Conservation (phyloP, 2,888 invertebrate genomes). For the Neuroscelio doddi region DNA sequence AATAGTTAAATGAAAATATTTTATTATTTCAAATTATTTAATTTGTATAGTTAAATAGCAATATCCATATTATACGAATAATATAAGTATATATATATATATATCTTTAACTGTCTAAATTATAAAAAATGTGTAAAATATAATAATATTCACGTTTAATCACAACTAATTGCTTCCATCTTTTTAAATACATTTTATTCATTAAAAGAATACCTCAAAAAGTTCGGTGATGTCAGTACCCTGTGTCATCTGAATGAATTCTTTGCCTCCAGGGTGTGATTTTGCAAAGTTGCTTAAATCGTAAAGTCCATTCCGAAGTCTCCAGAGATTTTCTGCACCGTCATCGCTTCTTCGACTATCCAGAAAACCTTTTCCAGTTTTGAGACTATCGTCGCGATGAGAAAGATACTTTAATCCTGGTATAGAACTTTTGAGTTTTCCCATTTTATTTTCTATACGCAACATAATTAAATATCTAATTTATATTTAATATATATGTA, state of each 20-base stretch:
- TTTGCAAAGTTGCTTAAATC: conserved; percentile 86
- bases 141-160: background rate
- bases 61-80: too few species aligned
- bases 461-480: background rate
- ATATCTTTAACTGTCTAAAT: too few species aligned
- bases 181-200: background rate
- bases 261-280: conserved; percentile 88
- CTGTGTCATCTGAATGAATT: conserved; percentile 82
- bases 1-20: too few species aligned
- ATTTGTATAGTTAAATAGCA: too few species aligned
- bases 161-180: background rate
- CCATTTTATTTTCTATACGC: conserved; percentile 9
- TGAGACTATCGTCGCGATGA: conserved; percentile 67
- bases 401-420: conserved; percentile 74
- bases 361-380: conserved; percentile 76
- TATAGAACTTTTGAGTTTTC: conserved; percentile 71
- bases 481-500: too few species aligned
- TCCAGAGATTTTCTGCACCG: conserved; percentile 85
- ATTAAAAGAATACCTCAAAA: conserved; percentile 74
- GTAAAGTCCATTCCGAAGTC: conserved; percentile 84
- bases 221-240: conserved; percentile 88
- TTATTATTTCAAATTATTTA: too few species aligned
- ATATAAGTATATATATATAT: too few species aligned
- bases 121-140: background rate
- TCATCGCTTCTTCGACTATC: conserved; percentile 79